A percentile compares a stretch with the other conserved stretches of the same genome.
phyloP scores from a whole-genome alignment of 2,797 vertebrate species.

The Artibeus jamaicensis region DNA sequence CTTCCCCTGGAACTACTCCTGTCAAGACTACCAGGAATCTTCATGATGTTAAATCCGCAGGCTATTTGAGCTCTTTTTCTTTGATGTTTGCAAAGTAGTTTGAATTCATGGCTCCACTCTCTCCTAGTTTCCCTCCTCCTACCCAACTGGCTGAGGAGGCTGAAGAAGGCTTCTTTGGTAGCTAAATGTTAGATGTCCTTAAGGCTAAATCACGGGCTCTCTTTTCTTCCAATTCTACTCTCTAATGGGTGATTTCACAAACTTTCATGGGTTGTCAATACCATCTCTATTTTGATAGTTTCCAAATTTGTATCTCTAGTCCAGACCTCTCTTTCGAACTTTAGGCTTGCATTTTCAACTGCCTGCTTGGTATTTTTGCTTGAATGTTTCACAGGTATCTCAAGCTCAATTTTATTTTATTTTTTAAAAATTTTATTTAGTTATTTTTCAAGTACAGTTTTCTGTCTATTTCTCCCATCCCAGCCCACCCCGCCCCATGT shows the following conservation, averaged over 20 bases:
- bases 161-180: not conserved
- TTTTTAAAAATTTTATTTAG: no score
- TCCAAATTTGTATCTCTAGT: not conserved
- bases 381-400: not conserved
- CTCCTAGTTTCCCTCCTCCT: not conserved
- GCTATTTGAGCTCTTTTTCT: not conserved
- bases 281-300: not conserved
- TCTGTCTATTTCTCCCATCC: no score
- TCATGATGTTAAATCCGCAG: not conserved
- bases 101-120: not conserved
- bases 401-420: not conserved
- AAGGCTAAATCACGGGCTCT: not conserved
- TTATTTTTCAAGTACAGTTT: no score
- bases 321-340: slow-evolving; percentile 1
- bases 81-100: not conserved
- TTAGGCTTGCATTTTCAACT: slow-evolving; percentile 10
- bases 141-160: not conserved
- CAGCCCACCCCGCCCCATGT: no score
- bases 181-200: not conserved
- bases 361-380: not conserved
- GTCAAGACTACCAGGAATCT: not conserved
- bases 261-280: slow-evolving; percentile 1
- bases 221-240: not conserved
- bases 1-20: not conserved
- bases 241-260: not conserved